Evolutionary conservation across 2,888 invertebrate species (phyloP).

Genomic region (Tanaodytes sp.): DNA sequence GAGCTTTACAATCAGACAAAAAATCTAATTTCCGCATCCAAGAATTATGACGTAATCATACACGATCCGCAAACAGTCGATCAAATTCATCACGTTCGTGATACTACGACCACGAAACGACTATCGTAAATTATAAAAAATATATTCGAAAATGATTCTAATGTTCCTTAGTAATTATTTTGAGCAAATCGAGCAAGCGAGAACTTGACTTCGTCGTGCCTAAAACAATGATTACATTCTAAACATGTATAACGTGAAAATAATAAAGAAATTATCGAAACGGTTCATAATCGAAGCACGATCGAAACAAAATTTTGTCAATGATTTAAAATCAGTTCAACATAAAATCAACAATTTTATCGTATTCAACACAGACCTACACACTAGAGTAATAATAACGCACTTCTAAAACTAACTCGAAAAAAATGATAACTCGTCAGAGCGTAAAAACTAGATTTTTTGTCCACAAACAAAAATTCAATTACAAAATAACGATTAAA

Average conservation of each 20-base stretch:
- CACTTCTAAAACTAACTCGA: constrained; percentile 10
- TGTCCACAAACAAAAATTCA: constrained; percentile 15
- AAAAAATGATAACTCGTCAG: constrained; percentile 14
- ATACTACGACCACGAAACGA: constrained; percentile 25
- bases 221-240: constrained; percentile 13
- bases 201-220: constrained; percentile 15
- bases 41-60: too few relatives aligned
- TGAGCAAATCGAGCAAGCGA: constrained; percentile 39
- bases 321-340: too few relatives aligned
- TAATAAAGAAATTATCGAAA: constrained; percentile 17
- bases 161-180: constrained; percentile 17
- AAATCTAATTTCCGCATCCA: constrained; percentile 39
- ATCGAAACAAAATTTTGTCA: too few relatives aligned
- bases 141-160: constrained; percentile 25
- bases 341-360: constrained; percentile 5
- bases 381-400: constrained; percentile 1
- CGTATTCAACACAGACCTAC: constrained; percentile 2
- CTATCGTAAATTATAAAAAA: constrained; percentile 35
- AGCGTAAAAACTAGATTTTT: constrained; percentile 38
- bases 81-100: too few relatives aligned
- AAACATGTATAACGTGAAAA: constrained; percentile 13
- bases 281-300: constrained; percentile 7
- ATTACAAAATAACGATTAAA: background rate
- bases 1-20: constrained; percentile 29
- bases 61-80: too few relatives aligned